Evolutionary conservation across 2,888 invertebrate genomes (phyloP).

Genomic region (Anthophora plumipes): DNA sequence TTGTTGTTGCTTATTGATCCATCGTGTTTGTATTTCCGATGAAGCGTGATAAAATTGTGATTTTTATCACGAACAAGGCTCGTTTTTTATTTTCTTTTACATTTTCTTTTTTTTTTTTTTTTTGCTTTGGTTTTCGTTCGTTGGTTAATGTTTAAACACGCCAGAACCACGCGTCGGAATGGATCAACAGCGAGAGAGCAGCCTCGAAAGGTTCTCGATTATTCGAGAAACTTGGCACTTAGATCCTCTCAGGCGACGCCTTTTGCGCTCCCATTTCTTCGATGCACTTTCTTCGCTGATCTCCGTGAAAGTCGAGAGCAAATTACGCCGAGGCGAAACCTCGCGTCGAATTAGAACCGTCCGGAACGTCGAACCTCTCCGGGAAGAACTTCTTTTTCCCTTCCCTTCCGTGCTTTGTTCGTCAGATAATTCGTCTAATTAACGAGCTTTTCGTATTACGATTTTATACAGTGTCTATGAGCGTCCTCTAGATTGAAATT

Average conservation of each 20-base stretch:
- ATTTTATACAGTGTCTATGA: too few species aligned
- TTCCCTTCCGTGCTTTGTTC: background rate
- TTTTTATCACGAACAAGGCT: background rate
- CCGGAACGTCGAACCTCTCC: constrained; percentile 29
- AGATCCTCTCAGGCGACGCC: constrained; percentile 60
- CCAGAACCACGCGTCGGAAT: background rate
- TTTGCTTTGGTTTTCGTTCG: too few species aligned
- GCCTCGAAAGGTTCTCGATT: constrained; percentile 57
- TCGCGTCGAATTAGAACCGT: constrained; percentile 52
- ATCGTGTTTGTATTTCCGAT: background rate
- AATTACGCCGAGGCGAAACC: constrained; percentile 58
- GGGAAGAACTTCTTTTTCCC: background rate
- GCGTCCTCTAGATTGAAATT: background rate
- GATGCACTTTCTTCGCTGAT: constrained; percentile 66
- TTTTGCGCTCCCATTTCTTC: constrained; percentile 65
- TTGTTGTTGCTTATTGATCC: too few species aligned
- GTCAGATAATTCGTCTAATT: constrained; percentile 1
- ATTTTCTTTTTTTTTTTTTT: too few species aligned
- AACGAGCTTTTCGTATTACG: background rate
- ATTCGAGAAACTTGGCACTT: constrained; percentile 65
- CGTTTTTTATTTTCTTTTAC: too few species aligned
- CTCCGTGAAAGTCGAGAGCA: constrained; percentile 66
- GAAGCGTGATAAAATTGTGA: background rate
- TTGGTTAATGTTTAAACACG: constrained; percentile 28
- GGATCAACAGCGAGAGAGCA: constrained; percentile 29